Base-by-base conservation (phyloP, 2,888 invertebrate species). In the Boloria selene region DNA sequence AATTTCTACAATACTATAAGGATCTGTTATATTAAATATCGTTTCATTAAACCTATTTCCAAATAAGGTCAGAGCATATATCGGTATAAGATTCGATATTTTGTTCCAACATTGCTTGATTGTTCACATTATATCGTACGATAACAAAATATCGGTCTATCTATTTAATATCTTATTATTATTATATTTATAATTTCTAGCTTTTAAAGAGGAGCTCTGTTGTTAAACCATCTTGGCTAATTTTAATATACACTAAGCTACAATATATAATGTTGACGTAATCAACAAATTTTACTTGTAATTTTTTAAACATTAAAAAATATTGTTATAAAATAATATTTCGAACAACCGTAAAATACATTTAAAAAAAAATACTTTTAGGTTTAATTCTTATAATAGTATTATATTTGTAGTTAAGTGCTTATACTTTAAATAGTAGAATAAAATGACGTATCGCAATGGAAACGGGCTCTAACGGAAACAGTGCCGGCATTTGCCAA, bases 1-100 rank as follows among this genome's bases (percentile, higher is more conserved):
- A 14, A 26, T 53, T 16, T 13, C 31, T 4, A 6, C 31, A 31
- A 17, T 31, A 54, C 31, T 54, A 7, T 55, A 7, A 4, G 58
- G 61, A 64, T 49, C 22, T 55, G 64, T 67, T 67, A 64, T 58
- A 69, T 63, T 69, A 59, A 59, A 59, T 61, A 67, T 53, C 53
- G 55, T 64, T 64, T 60, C 52, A 77, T 71, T 79, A 67, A 67
- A 61, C 51, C 61, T 64, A 68, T 68, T 68, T 65, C 61, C 59
- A 65, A 62, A 62, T 68, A 68, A 65, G 59, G 65, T 54, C 65
- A 55, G 49, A 16, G 54, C 59, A 68, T 58, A 65, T 65, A 62
- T 65, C 65, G 47, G 31, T 68, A 44, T 14, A 54, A 59, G 65
- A 65, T 68, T 64, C 64, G 47, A 68, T 68, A 68, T 68, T 62